Evolutionary conservation across 2,113 vertebrate species (phyloP).

Genomic region (Strix aluco): DNA sequence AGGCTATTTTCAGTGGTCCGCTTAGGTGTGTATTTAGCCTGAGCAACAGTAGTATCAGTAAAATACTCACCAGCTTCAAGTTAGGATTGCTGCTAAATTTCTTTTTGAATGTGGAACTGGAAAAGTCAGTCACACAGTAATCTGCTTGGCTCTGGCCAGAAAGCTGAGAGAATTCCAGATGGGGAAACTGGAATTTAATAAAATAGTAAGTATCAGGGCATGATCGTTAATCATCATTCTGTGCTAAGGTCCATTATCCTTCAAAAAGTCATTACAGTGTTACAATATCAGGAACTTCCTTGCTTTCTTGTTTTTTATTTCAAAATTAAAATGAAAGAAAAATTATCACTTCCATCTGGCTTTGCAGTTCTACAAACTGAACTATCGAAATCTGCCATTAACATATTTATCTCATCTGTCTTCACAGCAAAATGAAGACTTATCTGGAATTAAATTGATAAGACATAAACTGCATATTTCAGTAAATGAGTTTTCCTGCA

Average conservation of each 20-base stretch:
- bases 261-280: constrained; percentile 31
- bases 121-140: background rate
- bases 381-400: constrained; percentile 48
- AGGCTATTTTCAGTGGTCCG: background rate
- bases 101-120: background rate
- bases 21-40: background rate
- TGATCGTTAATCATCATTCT: background rate
- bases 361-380: constrained; percentile 41
- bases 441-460: constrained; percentile 67
- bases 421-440: constrained; percentile 51
- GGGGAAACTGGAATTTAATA: background rate
- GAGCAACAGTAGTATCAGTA: background rate
- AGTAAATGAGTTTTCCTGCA: constrained; percentile 46
- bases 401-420: constrained; percentile 54
- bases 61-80: background rate
- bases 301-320: constrained; percentile 55
- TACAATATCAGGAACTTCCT: constrained; percentile 21
- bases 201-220: background rate
- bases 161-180: background rate
- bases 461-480: constrained; percentile 45
- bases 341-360: constrained; percentile 57
- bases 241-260: constrained; percentile 45
- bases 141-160: background rate
- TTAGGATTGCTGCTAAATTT: background rate
- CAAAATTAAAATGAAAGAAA: constrained; percentile 57